Evolutionary conservation across 2,113 vertebrate species (phyloP), one percentile per base, ranked within the genome.

Genomic region (Gila orcuttii): DNA sequence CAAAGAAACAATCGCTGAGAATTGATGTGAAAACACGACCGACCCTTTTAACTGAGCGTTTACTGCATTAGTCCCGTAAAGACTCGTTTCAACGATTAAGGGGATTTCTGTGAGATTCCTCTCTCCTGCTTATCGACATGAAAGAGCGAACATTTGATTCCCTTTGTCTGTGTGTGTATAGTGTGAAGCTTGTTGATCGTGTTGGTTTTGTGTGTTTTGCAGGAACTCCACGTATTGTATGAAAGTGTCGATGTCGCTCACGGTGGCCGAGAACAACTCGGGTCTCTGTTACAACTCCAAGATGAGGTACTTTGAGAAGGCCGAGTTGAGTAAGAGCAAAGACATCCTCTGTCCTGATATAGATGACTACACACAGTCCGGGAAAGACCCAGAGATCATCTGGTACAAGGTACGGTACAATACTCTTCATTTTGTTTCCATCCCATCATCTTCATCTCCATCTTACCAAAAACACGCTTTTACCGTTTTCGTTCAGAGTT

Each of bases 171-270:
- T 31, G 66, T 21, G 33, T 23, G 36, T 11, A 1, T 7, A 55
- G 55, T 71, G 33, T 71, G 31, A 71, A 4, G 19, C 68, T 33
- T 68, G 66, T 69, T 71, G 68, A 42, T 11, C 0, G 19, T 11
- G 19, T 62, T 7, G 74, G 1, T 59, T 13, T 31, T 7, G 21
- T 71, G 21, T 85, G 42, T 79, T 42, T 95, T 94, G 39, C 95
- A 99, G 98, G 94, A 99, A 99, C 91, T 98, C 98, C 83, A 98
- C 98, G 3, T 99, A 99, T 89, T 99, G 98, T 94, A 99, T 99
- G 98, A 99, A 99, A 93, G 98, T 99, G 89, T 99, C 98, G 92
- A 99, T 99, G 95, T 97, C 97, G 0, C 94, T 99, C 91, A 97
- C 95, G 0, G 98, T 99, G 91, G 97, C 97, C 9, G 97, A 99